Conservation (phyloP, 2,797 vertebrate genomes). For the Heliangelus exortis region DNA sequence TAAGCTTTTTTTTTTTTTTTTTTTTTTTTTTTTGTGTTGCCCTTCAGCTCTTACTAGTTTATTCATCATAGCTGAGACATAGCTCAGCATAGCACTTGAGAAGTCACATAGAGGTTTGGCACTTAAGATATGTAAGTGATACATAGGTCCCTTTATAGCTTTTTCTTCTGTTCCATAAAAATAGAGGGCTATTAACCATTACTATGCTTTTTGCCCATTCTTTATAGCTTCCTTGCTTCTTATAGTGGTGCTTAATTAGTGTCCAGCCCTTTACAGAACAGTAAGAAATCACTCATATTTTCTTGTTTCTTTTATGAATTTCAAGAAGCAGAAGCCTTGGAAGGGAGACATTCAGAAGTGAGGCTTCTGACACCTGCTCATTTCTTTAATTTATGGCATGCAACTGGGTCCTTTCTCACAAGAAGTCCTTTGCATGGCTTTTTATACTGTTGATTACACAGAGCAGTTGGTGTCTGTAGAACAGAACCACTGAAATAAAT, state of each 20-base stretch:
- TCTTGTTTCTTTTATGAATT: neutral
- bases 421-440: neutral
- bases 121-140: neutral
- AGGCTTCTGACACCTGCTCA: neutral
- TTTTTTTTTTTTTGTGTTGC: neutral
- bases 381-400: neutral
- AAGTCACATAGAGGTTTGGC: neutral
- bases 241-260: neutral
- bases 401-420: neutral
- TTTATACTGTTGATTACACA: neutral
- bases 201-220: neutral
- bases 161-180: neutral
- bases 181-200: neutral
- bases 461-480: neutral
- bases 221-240: neutral
- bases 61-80: neutral
- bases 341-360: neutral
- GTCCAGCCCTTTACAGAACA: neutral
- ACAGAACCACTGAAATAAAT: neutral
- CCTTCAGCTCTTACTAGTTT: neutral
- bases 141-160: neutral
- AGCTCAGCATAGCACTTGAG: neutral
- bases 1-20: no score
- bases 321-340: neutral
- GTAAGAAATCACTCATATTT: neutral